Evolutionary conservation across 2,113 vertebrate genomes (phyloP), one percentile per base, ranked within the genome.

Genomic region (Trogon melanurus): DNA sequence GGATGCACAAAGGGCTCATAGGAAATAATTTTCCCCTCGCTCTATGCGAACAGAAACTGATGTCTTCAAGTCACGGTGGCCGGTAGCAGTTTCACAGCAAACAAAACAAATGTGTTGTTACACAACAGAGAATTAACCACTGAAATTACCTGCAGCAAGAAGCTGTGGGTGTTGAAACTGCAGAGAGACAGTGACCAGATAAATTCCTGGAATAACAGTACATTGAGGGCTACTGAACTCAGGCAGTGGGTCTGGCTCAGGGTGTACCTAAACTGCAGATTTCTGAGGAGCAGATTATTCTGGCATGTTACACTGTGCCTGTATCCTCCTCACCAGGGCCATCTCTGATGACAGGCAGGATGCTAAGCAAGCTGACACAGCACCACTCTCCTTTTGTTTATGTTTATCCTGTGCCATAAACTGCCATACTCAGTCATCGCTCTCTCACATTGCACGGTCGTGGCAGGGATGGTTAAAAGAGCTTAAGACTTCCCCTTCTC

Each of bases 361-460:
- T 1, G 4, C 19, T 19, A 10, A 65, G 20, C 9, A 1, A 47
- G 36, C 29, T 88, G 53, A 72, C 34, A 16, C 8, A 22, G 36
- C 19, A 65, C 4, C 13, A 30, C 9, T 86, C 22, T 36, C 23
- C 26, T 85, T 58, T 48, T 7, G 0, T 50, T 54, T 80, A 4
- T 70, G 64, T 9, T 84, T 51, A 41, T 60, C 56, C 48, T 62
- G 7, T 22, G 48, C 19, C 65, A 29, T 14, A n/a, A 86, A 10
- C 6, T 1, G 1, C 47, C 22, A 11, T 32, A n/a, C 45, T 41
- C 23, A 2, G 19, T 9, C 29, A n/a, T 27, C 1, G 2, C 54
- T 36, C 10, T 13, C 25, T 78, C 21, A 6, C 8, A 27, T 27
- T 61, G 23, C 53, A 58, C 10, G 4, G 7, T 15, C 16, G 4